Conservation (phyloP, 1,140 invertebrate species). For the Artemia franciscana region DNA sequence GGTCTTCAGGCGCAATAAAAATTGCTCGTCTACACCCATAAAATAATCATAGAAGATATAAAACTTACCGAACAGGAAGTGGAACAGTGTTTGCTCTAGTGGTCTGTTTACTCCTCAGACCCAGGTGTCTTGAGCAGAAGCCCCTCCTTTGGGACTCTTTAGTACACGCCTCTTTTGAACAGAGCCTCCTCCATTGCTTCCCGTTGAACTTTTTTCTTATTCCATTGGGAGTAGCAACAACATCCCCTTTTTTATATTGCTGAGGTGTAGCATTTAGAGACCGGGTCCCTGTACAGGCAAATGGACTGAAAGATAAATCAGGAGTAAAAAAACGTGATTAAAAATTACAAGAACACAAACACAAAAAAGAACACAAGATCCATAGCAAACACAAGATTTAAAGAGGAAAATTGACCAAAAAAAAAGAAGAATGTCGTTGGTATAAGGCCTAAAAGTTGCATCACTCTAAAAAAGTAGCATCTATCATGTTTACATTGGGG, state of each 20-base stretch:
- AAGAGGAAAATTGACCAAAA: too few species aligned
- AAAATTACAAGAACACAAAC: too few species aligned
- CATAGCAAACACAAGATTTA: too few species aligned
- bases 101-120: constrained; percentile 43
- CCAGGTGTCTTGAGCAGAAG: constrained; percentile 86
- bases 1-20: too few species aligned
- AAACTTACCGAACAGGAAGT: neutral
- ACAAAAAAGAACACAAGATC: too few species aligned
- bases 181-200: constrained; percentile 91
- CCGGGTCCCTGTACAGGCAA: constrained; percentile 21
- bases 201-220: constrained; percentile 98
- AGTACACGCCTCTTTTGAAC: constrained; percentile 80
- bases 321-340: too few species aligned
- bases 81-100: neutral
- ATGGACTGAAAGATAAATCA: constrained; percentile 16
- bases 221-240: constrained; percentile 83
- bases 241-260: constrained; percentile 96
- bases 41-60: neutral
- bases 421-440: too few species aligned
- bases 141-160: constrained; percentile 93
- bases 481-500: too few species aligned
- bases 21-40: too few species aligned
- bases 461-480: too few species aligned
- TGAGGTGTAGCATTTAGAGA: constrained; percentile 77
- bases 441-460: too few species aligned